Evolutionary conservation across 1,140 invertebrate genomes (phyloP), one percentile per base, ranked within the genome.

Genomic region (Drosophila quadrilineata): DNA sequence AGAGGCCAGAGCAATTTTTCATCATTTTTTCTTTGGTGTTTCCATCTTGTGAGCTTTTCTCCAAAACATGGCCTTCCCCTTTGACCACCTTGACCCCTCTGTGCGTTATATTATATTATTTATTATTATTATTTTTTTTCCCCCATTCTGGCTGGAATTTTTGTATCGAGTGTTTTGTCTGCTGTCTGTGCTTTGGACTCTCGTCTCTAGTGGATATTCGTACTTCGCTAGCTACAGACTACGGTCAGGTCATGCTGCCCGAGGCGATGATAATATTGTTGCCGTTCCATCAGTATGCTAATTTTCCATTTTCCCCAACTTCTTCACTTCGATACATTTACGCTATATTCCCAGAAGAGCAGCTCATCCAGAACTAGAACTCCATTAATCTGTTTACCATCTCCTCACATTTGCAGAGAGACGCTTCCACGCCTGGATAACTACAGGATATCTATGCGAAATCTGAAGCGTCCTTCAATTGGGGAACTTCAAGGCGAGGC

Each of bases 381-480:
- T 26, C 4, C 14, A 43, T 28, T 28, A 40, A n/a, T 8, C 10
- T 5, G 16, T 21, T n/a, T n/a, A 2, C 0, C 12, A 0, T 8
- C 24, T 53, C 54, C 2, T 53, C 3, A 12, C 26, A 6, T 88
- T n/a, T 89, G n/a, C 64, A 89, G 88, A 58, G 88, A 89, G 64
- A 54, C 77, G 22, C 90, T 98, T 12, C 97, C 97, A 0, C 91
- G 96, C 43, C 90, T 97, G 89, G 96, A 98, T 87, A 95, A 98
- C 90, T 98, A 98, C 88, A 94, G 96, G 89, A 96, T 96, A 89
- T 93, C 95, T 3, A 93, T 92, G 73, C 90, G 94, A 43, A 93
- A 93, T 0, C 72, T 92, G 49, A 95, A 95, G 80, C 91, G 94
- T 56, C 94, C 94, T 1, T 95, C 94, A 22, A 88, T 95, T 43